Evolutionary conservation across 2,797 vertebrate species (phyloP), one percentile per base, ranked within the genome.

Genomic region (Alectoris magna): DNA sequence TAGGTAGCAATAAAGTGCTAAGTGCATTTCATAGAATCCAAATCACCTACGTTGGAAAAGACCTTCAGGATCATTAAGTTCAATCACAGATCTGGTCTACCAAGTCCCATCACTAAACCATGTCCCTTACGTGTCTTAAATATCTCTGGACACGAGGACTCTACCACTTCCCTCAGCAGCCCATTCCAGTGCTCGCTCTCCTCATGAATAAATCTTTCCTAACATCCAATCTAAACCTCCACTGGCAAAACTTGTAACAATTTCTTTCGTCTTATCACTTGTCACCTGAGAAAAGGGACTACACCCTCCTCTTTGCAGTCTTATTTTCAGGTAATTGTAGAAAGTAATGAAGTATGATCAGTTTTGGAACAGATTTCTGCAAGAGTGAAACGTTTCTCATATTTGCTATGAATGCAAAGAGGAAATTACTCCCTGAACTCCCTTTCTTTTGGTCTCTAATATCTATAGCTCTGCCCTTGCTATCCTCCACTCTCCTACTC

Each of bases 361-460:
- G 62, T 64, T 64, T 43, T 22, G 39, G 62, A 43, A 64, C 39
- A 6, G 8, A 43, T 43, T 90, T 90, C 59, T 88, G 41, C 53
- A 80, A 62, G 12, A 71, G 6, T 7, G 11, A n/a, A 56, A 26
- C 6, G 38, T 67, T 87, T 84, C 56, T 48, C 55, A 41, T 2
- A 0, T 64, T 77, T 81, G 11, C 17, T 49, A 66, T 73, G 60
- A 10, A 56, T 24, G 64, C 9, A 18, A 16, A 44, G 53, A 18
- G 15, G 6, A 91, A 76, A 51, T 69, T 22, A 36, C 53, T 53
- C 17, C 44, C 58, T 0, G 0, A 38, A 22, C 16, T 74, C n/a
- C 15, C 24, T 53, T 44, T 53, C 12, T 68, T 76, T 71, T 38
- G 31, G 18, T 74, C 27, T 77, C 36, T 48, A 34, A 2, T 26